These are phyloP conservation scores for Myripristis murdjan DNA, from an alignment of 2,797 vertebrate species.

Conservation along the genomic window DNA sequence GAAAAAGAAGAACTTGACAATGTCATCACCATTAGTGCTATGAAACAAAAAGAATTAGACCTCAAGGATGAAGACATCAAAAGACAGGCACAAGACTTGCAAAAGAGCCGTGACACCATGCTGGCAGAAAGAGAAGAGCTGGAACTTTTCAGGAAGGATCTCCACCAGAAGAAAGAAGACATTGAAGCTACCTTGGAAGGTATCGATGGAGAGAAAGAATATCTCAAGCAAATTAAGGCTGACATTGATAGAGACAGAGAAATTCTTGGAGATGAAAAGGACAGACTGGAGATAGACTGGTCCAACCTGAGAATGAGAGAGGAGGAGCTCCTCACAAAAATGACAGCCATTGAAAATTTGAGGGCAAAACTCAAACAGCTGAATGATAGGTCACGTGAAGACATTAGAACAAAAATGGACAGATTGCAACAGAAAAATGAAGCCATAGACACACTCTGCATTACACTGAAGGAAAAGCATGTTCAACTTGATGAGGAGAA, in stretches of 20 bases:
- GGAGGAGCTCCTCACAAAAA: constrained; percentile 1
- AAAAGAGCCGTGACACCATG: neutral
- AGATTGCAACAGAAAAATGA: neutral
- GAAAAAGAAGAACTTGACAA: neutral
- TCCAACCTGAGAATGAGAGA: constrained; percentile 1
- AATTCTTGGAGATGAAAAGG: too few relatives aligned
- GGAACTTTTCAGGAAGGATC: neutral
- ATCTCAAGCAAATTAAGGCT: neutral
- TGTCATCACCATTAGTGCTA: neutral
- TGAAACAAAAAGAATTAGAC: neutral
- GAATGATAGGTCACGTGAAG: neutral
- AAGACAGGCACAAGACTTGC: neutral
- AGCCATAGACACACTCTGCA: neutral
- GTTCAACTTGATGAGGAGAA: neutral
- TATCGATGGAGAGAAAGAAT: neutral
- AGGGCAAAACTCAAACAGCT: neutral
- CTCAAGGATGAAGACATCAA: neutral
- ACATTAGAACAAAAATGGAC: constrained; percentile 9
- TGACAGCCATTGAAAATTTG: neutral
- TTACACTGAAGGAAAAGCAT: constrained; percentile 1
- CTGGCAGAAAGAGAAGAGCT: neutral
- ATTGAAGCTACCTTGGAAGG: neutral
- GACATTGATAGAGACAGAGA: neutral
- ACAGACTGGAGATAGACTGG: neutral
- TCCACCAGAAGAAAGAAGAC: neutral